Base-by-base conservation (phyloP, 2,113 vertebrate species). In the Pampusana beccarii region DNA sequence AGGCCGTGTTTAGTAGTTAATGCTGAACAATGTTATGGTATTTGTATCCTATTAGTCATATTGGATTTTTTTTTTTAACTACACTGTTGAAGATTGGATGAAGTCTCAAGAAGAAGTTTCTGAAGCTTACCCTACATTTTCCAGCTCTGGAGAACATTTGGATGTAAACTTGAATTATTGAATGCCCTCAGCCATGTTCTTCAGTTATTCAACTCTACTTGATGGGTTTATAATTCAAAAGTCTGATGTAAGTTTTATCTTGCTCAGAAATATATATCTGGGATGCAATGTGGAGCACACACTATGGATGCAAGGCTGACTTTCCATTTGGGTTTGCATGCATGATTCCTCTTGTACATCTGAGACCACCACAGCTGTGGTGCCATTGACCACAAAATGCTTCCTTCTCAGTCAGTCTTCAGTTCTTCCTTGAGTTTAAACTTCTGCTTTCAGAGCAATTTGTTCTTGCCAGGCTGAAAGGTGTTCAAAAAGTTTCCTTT, bases 1-100 rank as follows among this genome's bases (percentile, higher is more conserved):
- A 93, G 95, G 95, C 91, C 85, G 64, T 95, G 73, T 96, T 97
- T 97, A 96, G 97, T 97, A 94, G 85, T 96, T 97, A 95, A 97
- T 94, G 64, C 70, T 69, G 73, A 96, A 92, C 96, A 91, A 86
- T 50, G 70, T 96, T 93, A 57, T 26, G 29, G 28, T 83, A 94
- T 87, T 97, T 95, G 87, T 97, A 93, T 85, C 72, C 79, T 80
- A 58, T 93, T 96, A 94, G 78, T 92, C 79, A 74, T 42, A 60
- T 2, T 58, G 56, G 48, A 53, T 1, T 86, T 79, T 0, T 23
- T 44, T 70, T 90, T 95, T 88, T 16, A 26, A 91, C 50, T 58
- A 54, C 10, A 12, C 9, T 40, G 4, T 80, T 88, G n/a, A 88
- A 77, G 69, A 77, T 42, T 48, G 31, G 33, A 69, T 51, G 42